A percentile compares a stretch with the other conserved stretches of the same genome.
These are phyloP conservation scores for Pinctada fucata DNA, from an alignment of 2,888 invertebrate species.

Conservation along the genomic window DNA sequence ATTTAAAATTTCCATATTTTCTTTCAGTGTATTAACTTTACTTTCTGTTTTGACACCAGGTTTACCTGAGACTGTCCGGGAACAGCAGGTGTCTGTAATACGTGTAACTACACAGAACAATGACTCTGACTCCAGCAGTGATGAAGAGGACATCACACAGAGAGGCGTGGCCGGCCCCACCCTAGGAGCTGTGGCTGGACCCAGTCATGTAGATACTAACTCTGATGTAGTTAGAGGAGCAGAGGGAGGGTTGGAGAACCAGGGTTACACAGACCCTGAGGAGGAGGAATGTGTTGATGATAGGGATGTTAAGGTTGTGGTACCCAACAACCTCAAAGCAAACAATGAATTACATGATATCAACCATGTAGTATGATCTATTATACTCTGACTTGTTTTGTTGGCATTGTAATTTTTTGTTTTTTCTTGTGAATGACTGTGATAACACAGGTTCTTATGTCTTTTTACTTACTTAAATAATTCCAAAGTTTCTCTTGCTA, in stretches of 20 bases:
- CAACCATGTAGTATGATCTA: conserved; percentile 31
- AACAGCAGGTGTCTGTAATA: conserved; percentile 18
- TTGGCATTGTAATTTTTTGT: too few species aligned
- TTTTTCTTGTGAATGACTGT: too few species aligned
- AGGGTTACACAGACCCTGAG: conserved; percentile 18
- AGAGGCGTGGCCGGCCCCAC: conserved; percentile 2
- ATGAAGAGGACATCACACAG: conserved; percentile 13
- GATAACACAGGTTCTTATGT: too few species aligned
- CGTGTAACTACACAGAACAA: conserved; percentile 10
- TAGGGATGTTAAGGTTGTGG: conserved; percentile 20
- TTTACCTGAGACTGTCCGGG: conserved; percentile 20
- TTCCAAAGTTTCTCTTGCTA: too few species aligned
- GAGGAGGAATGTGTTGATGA: conserved; percentile 7
- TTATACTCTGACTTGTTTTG: too few species aligned
- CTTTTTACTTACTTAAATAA: too few species aligned
- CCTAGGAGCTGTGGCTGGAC: background rate
- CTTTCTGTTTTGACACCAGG: conserved; percentile 3
- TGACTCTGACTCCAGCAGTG: conserved; percentile 28
- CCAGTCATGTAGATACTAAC: background rate
- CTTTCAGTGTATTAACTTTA: too few species aligned
- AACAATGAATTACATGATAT: conserved; percentile 10
- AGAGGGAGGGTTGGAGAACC: conserved; percentile 1
- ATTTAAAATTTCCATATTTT: too few species aligned
- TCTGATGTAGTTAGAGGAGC: background rate
- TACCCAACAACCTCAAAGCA: conserved; percentile 14